Conservation (phyloP, 2,888 invertebrate species). For the Calameuta filiformis region DNA sequence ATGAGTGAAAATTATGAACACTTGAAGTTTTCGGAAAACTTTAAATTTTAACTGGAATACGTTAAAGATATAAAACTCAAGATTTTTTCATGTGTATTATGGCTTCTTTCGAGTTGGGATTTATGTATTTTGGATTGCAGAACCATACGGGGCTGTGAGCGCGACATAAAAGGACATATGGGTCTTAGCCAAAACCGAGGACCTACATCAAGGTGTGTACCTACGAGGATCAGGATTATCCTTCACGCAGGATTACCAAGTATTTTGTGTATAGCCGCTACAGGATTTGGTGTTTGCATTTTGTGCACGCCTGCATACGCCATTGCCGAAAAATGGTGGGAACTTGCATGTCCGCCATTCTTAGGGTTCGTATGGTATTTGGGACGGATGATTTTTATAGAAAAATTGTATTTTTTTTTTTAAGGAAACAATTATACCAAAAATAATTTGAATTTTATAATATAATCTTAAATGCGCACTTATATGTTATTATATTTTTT, state of each 20-base stretch:
- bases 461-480: no score
- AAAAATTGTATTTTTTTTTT: neutral
- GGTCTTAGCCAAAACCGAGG: constrained; percentile 15
- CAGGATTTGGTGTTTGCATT: constrained; percentile 14
- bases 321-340: constrained; percentile 3
- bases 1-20: neutral
- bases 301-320: constrained; percentile 3
- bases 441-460: neutral
- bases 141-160: constrained; percentile 11
- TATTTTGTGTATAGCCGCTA: constrained; percentile 23
- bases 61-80: neutral
- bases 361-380: neutral
- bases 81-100: neutral
- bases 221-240: constrained; percentile 45
- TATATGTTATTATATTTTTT: neutral
- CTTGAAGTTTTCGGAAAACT: neutral
- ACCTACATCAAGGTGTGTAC: constrained; percentile 16
- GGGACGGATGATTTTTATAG: neutral
- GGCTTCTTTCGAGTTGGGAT: neutral
- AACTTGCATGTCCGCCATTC: neutral
- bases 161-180: constrained; percentile 14
- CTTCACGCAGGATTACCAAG: constrained; percentile 36
- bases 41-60: neutral
- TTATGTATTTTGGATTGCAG: neutral
- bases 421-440: neutral